Evolutionary conservation across 2,888 invertebrate genomes (phyloP), one percentile per base, ranked within the genome.

Genomic region (Eupithecia subfuscata): DNA sequence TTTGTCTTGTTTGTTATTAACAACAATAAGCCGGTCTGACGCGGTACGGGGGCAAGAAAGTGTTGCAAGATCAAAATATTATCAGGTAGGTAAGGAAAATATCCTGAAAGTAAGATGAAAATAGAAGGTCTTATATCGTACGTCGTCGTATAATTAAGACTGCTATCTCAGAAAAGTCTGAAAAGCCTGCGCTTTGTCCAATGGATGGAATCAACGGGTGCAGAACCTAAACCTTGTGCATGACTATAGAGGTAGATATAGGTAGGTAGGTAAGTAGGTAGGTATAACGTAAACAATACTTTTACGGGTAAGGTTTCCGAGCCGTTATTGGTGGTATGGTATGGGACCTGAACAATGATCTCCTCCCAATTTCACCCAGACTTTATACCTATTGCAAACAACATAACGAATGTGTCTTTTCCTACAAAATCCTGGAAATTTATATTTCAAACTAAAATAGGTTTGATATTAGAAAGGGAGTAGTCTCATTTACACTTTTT

Each of bases 1-100:
- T 89, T 91, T 89, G 91, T 88, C 91, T 92, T 93, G 92, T 93
- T 93, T 92, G 92, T 93, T 93, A 92, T 91, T 92, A 92, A 88
- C 89, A 89, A 90, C 90, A 91, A 91, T 89, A 86, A 89, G 89
- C 89, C 86, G 87, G 85, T 82, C 80, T 78, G 78, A 74, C 30
- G 56, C 22, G 30, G 87, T 78, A 83, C 80, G 82, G 87, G 74
- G 69, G 73, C 71, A 25, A 75, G 86, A 85, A 83, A 75, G 81
- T 75, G 40, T 75, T 45, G n/a, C 11, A 11, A 25, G 22, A 60
- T 12, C 12, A 25, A 56, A 22, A 22, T 52, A n/a, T 7, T 45
- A 45, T 18, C 9, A n/a, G 11, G 37, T 37, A n/a, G n/a, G n/a
- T n/a, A n/a, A n/a, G n/a, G n/a, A 30, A 30, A 30, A 43, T 2